Evolutionary conservation across 2,113 vertebrate genomes (phyloP).

Genomic region (Bungarus multicinctus): DNA sequence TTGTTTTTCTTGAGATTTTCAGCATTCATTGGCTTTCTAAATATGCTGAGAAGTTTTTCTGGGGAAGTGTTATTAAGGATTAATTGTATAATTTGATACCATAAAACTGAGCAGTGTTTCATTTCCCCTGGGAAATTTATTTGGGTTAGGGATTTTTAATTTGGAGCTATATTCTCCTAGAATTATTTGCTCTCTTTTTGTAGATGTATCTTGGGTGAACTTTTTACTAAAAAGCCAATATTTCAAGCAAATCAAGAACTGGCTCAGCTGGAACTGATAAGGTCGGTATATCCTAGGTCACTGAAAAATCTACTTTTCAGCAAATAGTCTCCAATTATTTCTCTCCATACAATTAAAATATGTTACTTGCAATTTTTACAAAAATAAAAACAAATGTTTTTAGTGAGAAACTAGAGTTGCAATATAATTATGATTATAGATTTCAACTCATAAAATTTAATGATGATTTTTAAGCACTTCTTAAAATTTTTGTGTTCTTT

Average conservation of each 20-base stretch:
- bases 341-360: background rate
- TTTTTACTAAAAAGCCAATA: constrained; percentile 98
- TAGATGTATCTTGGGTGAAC: constrained; percentile 97
- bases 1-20: background rate
- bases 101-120: background rate
- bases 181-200: constrained; percentile 19
- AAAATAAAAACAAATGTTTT: background rate
- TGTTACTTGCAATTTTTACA: background rate
- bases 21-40: background rate
- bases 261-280: constrained; percentile 97
- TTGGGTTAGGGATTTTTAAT: background rate
- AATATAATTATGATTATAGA: background rate
- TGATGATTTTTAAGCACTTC: background rate
- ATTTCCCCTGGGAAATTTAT: background rate
- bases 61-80: background rate
- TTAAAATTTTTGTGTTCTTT: background rate
- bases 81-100: background rate
- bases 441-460: background rate
- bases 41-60: background rate
- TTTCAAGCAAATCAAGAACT: constrained; percentile 99
- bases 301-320: background rate
- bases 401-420: background rate
- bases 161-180: background rate
- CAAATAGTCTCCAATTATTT: background rate
- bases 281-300: constrained; percentile 68